A percentile compares a stretch with the other conserved stretches of the same genome.
Evolutionary conservation across 2,797 vertebrate genomes (phyloP).

Genomic region (Phyllotis vaccarum): DNA sequence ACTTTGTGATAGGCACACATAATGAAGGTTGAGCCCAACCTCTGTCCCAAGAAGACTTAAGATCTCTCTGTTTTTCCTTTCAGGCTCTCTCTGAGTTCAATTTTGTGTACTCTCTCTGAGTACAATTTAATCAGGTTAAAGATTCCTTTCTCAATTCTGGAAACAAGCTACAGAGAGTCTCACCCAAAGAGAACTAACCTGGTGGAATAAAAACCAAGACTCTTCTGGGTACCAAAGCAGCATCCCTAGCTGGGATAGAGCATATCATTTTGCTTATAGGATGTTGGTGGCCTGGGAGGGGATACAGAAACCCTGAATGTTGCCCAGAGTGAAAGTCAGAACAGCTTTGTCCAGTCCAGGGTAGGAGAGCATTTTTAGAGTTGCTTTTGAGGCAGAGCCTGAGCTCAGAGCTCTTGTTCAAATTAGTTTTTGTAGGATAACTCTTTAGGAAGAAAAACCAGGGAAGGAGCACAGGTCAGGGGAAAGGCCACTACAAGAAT

Average conservation of each 20-base stretch:
- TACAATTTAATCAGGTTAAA: background rate
- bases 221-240: background rate
- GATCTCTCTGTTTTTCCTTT: background rate
- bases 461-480: background rate
- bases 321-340: background rate
- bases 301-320: background rate
- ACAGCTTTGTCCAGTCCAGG: fast-evolving
- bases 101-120: background rate
- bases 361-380: background rate
- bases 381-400: background rate
- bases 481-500: background rate
- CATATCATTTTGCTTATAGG: background rate
- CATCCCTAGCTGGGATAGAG: background rate
- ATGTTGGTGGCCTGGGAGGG: background rate
- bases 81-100: background rate
- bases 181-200: background rate
- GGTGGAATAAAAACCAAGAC: background rate
- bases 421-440: background rate
- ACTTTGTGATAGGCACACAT: background rate
- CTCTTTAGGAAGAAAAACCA: background rate
- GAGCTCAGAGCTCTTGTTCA: background rate
- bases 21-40: background rate
- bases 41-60: fast-evolving
- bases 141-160: background rate
- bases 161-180: background rate